Evolutionary conservation across 23 tunicate genomes (phyloP), one percentile per base, ranked within the genome.

Genomic region (Oikopleura dioica): DNA sequence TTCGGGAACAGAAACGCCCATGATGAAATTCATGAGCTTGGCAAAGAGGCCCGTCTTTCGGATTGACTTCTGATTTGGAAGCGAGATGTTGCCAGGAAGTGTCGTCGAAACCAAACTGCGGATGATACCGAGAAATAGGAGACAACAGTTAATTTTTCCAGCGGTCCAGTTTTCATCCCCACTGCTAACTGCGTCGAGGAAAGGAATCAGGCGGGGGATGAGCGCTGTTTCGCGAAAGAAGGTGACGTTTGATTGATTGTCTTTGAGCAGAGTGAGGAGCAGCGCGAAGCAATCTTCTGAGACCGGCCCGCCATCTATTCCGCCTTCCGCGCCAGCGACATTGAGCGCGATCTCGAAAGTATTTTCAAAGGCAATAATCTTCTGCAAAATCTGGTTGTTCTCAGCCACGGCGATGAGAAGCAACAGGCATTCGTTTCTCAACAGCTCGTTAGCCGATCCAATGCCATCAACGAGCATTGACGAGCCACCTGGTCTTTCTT

Each of bases 331-430:
- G 4, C 37, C 78, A 1, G 87, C 79, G 16, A 94, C 84, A 2
- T 75, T 59, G 51, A 94, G 82, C 1, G 81, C 55, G 24, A 81
- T 76, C 76, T 94, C 99, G 75, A 94, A 94, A 30, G 95, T 95
- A 77, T 81, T 94, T 77, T 94, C 95, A 79, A 94, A 94, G 24
- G 95, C 99, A 36, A 94, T 84, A 59, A 94, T 94, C 80, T 86
- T 94, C 51, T 94, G 99, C 36, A 94, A 82, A 68, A 86, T 94
- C 2, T 95, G 76, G 59, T 94, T 94, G 24, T 82, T 79, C 55
- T 79, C 69, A 36, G 95, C 81, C 35, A 94, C 77, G 69, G 87
- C 99, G 34, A 83, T 81, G 1, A 94, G 75, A n/a, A 91, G 75
- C 35, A 94, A 38, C 28, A 94, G 51, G 0, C 95, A 63, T 63